phyloP scores from a whole-genome alignment of 2,113 vertebrate species.

The Cyprinodon brontotheroides region DNA sequence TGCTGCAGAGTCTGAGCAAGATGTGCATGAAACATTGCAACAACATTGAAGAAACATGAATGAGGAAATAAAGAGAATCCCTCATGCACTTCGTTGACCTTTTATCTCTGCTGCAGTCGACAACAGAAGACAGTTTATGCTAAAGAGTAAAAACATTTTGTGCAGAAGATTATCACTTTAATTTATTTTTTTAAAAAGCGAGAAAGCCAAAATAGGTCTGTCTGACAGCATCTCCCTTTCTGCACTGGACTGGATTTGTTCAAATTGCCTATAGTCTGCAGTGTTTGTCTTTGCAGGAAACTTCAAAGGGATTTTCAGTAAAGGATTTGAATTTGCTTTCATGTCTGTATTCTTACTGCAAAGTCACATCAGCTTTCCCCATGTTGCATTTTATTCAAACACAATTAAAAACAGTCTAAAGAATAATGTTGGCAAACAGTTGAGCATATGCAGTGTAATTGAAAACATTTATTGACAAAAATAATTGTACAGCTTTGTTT shows the following conservation, averaged over 20 bases:
- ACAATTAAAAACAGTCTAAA: neutral
- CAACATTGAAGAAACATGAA: constrained; percentile 27
- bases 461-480: constrained; percentile 53
- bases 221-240: neutral
- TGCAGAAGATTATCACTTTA: neutral
- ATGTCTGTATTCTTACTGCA: neutral
- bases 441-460: constrained; percentile 16
- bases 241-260: constrained; percentile 1
- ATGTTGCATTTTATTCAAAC: neutral
- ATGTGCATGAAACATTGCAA: constrained; percentile 13
- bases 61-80: neutral
- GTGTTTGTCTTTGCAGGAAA: neutral
- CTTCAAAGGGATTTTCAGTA: neutral
- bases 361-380: neutral
- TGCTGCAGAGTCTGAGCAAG: constrained; percentile 19
- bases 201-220: constrained; percentile 12
- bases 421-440: neutral
- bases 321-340: neutral
- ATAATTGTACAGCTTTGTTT: constrained; percentile 35
- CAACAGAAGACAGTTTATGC: constrained; percentile 16
- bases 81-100: neutral
- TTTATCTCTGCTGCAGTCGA: constrained; percentile 2
- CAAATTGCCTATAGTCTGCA: constrained; percentile 3
- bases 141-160: neutral
- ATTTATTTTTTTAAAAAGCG: neutral